These are phyloP conservation scores for Rhynchophorus ferrugineus DNA, from an alignment of 1,140 invertebrate genomes.

Conservation along the genomic window DNA sequence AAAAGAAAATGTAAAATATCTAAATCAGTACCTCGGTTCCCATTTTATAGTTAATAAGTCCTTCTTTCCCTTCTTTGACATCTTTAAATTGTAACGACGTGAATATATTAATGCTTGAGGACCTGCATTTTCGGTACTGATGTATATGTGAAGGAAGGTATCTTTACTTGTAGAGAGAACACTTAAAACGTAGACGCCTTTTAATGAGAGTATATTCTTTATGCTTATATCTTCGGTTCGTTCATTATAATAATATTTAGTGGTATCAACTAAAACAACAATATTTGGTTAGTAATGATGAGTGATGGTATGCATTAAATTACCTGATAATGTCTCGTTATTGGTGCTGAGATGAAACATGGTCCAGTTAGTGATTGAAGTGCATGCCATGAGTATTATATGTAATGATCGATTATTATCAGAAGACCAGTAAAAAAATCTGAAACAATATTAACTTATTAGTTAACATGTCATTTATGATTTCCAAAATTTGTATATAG, in stretches of 20 bases:
- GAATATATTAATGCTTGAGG: slow-evolving; percentile 28
- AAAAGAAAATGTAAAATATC: neutral
- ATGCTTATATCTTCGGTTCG: slow-evolving; percentile 12
- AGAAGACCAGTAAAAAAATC: slow-evolving; percentile 35
- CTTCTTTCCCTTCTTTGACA: slow-evolving; percentile 31
- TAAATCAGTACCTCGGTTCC: slow-evolving; percentile 35
- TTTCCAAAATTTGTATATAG: no score
- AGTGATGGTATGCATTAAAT: neutral
- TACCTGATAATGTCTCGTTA: neutral
- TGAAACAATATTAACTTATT: no score
- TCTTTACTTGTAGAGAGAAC: slow-evolving; percentile 29
- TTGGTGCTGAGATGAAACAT: slow-evolving; percentile 14
- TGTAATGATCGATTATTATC: slow-evolving; percentile 32
- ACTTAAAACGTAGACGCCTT: slow-evolving; percentile 30
- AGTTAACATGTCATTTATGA: no score
- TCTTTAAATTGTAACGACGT: slow-evolving; percentile 21
- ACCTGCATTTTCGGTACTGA: slow-evolving; percentile 35
- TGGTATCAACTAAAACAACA: neutral
- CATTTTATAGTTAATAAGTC: slow-evolving; percentile 38
- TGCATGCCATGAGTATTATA: slow-evolving; percentile 39
- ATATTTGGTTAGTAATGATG: neutral
- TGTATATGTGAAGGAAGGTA: slow-evolving; percentile 38
- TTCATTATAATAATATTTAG: neutral
- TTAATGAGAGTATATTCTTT: slow-evolving; percentile 11
- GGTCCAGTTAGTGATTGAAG: slow-evolving; percentile 35